A percentile compares a stretch with the other conserved stretches of the same genome.
Conservation (phyloP, 2,113 vertebrate species). For the Cephalophus harveyi region DNA sequence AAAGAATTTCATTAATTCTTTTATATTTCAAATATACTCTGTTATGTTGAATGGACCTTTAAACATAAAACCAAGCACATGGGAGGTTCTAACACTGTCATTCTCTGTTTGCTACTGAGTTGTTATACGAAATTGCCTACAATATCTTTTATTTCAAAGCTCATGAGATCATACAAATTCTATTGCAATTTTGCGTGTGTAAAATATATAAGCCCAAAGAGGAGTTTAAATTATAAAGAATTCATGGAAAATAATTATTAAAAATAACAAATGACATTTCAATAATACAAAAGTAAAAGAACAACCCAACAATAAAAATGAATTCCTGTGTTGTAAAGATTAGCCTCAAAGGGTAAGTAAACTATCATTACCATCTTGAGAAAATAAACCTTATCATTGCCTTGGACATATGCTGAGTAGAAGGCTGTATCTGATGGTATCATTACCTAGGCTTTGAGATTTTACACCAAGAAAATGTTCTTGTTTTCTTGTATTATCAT, state of each 20-base stretch:
- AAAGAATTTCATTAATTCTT: background rate
- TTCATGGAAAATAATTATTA: constrained; percentile 22
- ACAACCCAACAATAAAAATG: background rate
- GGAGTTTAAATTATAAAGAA: background rate
- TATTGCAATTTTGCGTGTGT: background rate
- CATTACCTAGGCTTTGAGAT: background rate
- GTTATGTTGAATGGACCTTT: background rate
- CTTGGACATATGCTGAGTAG: background rate
- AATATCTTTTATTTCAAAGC: background rate
- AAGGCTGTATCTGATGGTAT: background rate
- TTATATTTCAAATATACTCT: background rate
- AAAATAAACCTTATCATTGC: background rate
- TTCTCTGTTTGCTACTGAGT: background rate
- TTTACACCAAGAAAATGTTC: background rate
- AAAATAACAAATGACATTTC: background rate
- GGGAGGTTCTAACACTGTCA: background rate
- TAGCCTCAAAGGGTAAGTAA: background rate
- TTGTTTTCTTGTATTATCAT: background rate
- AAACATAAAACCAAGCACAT: background rate
- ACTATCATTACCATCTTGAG: background rate
- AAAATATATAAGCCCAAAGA: background rate
- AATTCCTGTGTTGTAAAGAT: background rate
- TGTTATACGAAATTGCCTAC: background rate
- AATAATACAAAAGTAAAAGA: background rate
- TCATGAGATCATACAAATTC: background rate